Conservation (phyloP, 2,888 invertebrate species). For the Idaea biselata region DNA sequence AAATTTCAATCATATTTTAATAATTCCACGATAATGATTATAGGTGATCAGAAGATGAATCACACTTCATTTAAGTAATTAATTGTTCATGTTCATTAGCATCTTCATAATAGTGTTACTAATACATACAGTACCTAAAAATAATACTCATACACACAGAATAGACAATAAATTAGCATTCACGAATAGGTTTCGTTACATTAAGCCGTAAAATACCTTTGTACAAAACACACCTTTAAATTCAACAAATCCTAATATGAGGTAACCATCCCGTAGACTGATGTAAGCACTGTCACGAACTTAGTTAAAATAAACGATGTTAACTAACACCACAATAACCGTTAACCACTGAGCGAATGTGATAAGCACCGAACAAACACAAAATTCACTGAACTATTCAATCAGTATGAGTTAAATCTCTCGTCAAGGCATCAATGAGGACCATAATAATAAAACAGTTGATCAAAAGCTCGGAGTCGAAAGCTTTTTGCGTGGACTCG, state of each 20-base stretch:
- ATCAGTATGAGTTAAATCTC: slow-evolving; percentile 33
- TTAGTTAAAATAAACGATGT: slow-evolving; percentile 58
- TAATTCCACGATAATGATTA: not conserved
- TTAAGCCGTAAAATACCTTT: not conserved
- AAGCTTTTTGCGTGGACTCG: slow-evolving; percentile 48
- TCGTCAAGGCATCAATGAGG: slow-evolving; percentile 36
- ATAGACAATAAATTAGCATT: not conserved
- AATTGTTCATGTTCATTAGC: not conserved
- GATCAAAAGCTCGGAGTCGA: slow-evolving; percentile 72
- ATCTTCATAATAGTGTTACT: not conserved
- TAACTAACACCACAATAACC: slow-evolving; percentile 53
- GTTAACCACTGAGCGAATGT: slow-evolving; percentile 48
- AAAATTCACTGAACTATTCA: slow-evolving; percentile 45
- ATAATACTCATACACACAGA: slow-evolving; percentile 2
- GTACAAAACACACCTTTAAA: slow-evolving; percentile 49
- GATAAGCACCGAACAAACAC: slow-evolving; percentile 17
- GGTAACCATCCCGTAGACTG: slow-evolving; percentile 58
- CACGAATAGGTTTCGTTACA: not conserved
- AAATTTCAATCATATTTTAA: not conserved
- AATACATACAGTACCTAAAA: slow-evolving; percentile 5
- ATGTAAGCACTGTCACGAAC: slow-evolving; percentile 64
- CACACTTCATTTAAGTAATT: not conserved
- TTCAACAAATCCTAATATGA: slow-evolving; percentile 54
- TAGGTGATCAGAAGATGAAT: not conserved
- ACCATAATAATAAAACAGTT: slow-evolving; percentile 54